Conservation (phyloP, 2,888 invertebrate species). For the Drosophila infuscata region DNA sequence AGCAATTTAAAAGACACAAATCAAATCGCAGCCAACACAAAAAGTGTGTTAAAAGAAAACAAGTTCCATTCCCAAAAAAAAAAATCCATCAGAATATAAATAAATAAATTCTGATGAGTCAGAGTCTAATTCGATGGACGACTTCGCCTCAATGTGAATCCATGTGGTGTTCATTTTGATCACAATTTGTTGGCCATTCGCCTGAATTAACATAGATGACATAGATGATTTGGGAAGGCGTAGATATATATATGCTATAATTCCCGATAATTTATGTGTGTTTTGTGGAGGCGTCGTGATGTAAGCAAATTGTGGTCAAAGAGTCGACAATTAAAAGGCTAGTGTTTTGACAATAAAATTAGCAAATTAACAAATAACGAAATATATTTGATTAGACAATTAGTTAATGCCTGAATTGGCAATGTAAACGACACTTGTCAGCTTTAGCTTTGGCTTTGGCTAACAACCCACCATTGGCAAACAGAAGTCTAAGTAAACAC, state of each 20-base stretch:
- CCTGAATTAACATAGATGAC: constrained; percentile 54
- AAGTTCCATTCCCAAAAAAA: constrained; percentile 37
- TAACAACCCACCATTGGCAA: constrained; percentile 59
- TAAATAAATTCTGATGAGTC: constrained; percentile 58
- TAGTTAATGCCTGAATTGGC: constrained; percentile 63
- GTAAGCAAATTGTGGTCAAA: constrained; percentile 24
- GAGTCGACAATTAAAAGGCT: constrained; percentile 25
- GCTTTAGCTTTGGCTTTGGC: constrained; percentile 10
- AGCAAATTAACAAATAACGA: constrained; percentile 39
- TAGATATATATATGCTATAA: constrained; percentile 18
- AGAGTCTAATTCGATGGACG: constrained; percentile 25
- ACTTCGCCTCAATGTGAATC: constrained; percentile 37
- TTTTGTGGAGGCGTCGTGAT: constrained; percentile 12
- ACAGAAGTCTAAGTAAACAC: constrained; percentile 33
- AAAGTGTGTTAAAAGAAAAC: constrained; percentile 31
- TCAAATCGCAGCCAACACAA: constrained; percentile 40
- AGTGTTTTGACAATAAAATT: constrained; percentile 33
- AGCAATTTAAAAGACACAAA: constrained; percentile 74
- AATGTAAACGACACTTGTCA: constrained; percentile 47
- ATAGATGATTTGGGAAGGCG: constrained; percentile 39
- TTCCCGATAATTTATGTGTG: constrained; percentile 22
- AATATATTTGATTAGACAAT: constrained; percentile 68
- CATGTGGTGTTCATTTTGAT: constrained; percentile 5
- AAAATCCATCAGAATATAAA: constrained; percentile 28
- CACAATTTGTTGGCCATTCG: constrained; percentile 36